Conservation (phyloP, 2,113 vertebrate genomes). For the Channa argus region DNA sequence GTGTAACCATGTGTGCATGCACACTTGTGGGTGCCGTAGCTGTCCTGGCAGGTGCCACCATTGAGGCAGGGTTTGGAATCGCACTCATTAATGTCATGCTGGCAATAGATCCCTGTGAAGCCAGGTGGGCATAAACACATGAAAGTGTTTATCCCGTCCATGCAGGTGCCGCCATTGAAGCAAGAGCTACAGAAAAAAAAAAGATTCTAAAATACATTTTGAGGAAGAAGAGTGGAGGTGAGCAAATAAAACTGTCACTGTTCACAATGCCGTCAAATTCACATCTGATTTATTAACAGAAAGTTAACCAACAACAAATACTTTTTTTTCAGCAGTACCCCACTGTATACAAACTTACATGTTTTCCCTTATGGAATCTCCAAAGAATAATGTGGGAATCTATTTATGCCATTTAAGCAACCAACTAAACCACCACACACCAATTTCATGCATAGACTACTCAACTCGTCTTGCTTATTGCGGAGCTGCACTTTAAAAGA, state of each 20-base stretch:
- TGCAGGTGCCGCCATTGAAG: conserved; percentile 93
- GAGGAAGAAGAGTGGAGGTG: background rate
- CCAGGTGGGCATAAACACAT: conserved; percentile 91
- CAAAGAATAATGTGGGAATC: background rate
- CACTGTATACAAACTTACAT: background rate
- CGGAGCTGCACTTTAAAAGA: background rate
- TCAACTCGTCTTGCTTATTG: background rate
- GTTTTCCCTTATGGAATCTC: background rate
- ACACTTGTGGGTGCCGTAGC: conserved; percentile 95
- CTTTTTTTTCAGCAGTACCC: background rate
- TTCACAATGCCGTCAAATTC: conserved; percentile 6
- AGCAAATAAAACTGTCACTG: background rate
- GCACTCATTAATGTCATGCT: conserved; percentile 95
- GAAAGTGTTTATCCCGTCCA: conserved; percentile 96
- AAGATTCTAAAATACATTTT: conserved; percentile 21
- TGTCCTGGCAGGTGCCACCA: conserved; percentile 95
- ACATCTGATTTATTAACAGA: conserved; percentile 8
- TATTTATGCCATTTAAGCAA: background rate
- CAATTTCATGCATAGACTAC: background rate
- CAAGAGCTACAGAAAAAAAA: conserved; percentile 87
- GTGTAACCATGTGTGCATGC: conserved; percentile 95
- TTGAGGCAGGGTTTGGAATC: conserved; percentile 95
- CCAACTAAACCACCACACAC: background rate
- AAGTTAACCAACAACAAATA: background rate
- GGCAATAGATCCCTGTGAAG: conserved; percentile 96